Base-by-base conservation (phyloP, 2,888 invertebrate species). In the Auanema sp. region DNA sequence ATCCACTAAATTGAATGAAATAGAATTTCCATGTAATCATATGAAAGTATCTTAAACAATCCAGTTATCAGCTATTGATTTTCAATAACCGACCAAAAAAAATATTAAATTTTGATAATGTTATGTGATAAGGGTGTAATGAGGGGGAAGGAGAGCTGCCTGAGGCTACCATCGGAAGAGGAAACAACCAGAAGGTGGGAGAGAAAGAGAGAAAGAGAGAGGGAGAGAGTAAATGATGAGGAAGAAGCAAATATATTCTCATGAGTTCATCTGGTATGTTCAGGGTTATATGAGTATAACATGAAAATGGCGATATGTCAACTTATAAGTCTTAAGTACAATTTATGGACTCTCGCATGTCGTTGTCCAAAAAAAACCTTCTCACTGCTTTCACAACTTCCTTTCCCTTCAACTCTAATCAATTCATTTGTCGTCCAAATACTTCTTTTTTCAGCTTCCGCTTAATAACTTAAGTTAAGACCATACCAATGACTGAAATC, bases 171-270 rank as follows among this genome's bases (percentile, higher is more conserved):
- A n/a, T 18, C 53, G 33, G 16, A 53, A 33, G 24, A 16, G 24
- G 14, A 51, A 51, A 51, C 21, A 51, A 14, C 5, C 21, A 8
- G 21, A 16, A 25, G 25, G 51, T 24, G 53, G 24, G 18, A 53
- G 53, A 24, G 24, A 49, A n/a, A 49, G 50, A 49, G 50, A n/a
- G 10, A 25, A 18, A 14, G 53, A 23, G 53, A 18, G 23, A 53
- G 18, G 14, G 51, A 18, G 24, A 40, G 10, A n/a, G 33, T 23
- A 23, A 24, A 24, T 11, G 2, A 24, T 11, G 16, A 23, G 14
- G 24, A 23, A 23, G 53, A 16, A 25, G 25, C 49, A 49, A 49
- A 58, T 33, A 33, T 33, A 33, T 33, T 33, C 8, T 33, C 33
- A 33, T 33, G 33, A 33, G 33, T 33, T 33, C 33, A 8, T 5